Evolutionary conservation across 2,113 vertebrate genomes (phyloP), one percentile per base, ranked within the genome.

Genomic region (Caloenas nicobarica): DNA sequence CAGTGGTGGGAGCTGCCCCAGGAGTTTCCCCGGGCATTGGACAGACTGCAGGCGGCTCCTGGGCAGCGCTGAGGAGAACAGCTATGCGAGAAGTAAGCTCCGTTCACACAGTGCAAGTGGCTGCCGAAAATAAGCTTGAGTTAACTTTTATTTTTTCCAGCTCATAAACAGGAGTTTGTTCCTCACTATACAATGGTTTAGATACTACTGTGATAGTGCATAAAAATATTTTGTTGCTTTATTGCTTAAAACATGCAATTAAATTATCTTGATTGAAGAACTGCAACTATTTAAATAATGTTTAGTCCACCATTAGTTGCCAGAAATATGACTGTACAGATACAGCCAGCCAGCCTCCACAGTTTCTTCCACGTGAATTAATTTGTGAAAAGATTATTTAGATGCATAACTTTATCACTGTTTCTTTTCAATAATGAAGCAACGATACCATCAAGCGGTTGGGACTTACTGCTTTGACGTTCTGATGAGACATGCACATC

Each of bases 91-190:
- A 50, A 48, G 29, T 7, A 14, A 85, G 58, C 58, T 78, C 42
- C 29, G 9, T 68, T 81, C 48, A 31, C 57, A 29, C 31, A 5
- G 18, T 56, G 38, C 28, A 56, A 65, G 16, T 8, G 9, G 51
- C 61, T 86, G 29, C 34, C 22, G 53, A 17, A 86, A 89, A 82
- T 40, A 56, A 61, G 16, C 28, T 74, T 34, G 16, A 70, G 6
- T 42, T 65, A 10, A 16, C 4, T 38, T 33, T 36, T 26, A 4
- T 61, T 25, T 56, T 53, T 71, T 57, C 19, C 11, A 58, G 4
- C 31, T 54, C 31, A 34, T 15, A 44, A 73, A 34, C 1, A 4
- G 3, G 2, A 56, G 7, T 40, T 0, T 0, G 23, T 61, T 65
- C 33, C 71, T 91, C n/a, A 28, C 42, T 78, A 91, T 40, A 51